These are phyloP conservation scores for Acestrorhynchus altus DNA, from an alignment of 2,797 vertebrate species.

Conservation along the genomic window DNA sequence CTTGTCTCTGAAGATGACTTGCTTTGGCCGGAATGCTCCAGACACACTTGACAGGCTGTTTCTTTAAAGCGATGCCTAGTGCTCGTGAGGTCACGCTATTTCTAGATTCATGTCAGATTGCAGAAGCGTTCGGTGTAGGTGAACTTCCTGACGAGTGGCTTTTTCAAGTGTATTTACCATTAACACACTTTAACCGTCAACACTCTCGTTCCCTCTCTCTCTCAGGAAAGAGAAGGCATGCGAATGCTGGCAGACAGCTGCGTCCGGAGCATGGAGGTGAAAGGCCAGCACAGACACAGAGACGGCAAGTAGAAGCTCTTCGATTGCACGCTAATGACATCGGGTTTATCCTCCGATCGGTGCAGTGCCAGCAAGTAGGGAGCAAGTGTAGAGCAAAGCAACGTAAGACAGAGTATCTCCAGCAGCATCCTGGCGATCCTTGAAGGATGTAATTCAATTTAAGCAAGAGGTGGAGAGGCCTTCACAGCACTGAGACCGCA, in stretches of 20 bases:
- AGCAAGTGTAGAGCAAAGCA: background rate
- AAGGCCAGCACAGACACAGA: slow-evolving; percentile 60
- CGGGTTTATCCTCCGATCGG: slow-evolving; percentile 11
- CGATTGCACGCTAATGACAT: slow-evolving; percentile 69
- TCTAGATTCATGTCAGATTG: too few relatives aligned
- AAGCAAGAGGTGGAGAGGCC: slow-evolving; percentile 50
- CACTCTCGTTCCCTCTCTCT: slow-evolving; percentile 61
- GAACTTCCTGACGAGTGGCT: too few relatives aligned
- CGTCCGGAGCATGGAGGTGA: slow-evolving; percentile 48
- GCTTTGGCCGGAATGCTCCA: background rate
- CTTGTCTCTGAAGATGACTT: background rate
- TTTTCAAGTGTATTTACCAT: background rate
- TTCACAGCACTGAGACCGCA: slow-evolving; percentile 1
- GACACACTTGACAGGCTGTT: background rate
- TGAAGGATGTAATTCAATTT: slow-evolving; percentile 59
- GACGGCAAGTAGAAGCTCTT: slow-evolving; percentile 67
- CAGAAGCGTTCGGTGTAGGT: too few relatives aligned
- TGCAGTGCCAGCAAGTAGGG: slow-evolving; percentile 5
- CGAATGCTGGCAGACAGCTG: slow-evolving; percentile 26
- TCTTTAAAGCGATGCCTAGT: background rate
- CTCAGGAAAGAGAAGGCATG: slow-evolving; percentile 30
- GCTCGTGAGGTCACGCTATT: background rate
- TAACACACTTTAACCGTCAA: background rate
- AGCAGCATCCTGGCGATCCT: slow-evolving; percentile 66
- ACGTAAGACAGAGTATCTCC: slow-evolving; percentile 11